phyloP scores from a whole-genome alignment of 2,797 vertebrate genomes.

The Gambusia yucatana region DNA sequence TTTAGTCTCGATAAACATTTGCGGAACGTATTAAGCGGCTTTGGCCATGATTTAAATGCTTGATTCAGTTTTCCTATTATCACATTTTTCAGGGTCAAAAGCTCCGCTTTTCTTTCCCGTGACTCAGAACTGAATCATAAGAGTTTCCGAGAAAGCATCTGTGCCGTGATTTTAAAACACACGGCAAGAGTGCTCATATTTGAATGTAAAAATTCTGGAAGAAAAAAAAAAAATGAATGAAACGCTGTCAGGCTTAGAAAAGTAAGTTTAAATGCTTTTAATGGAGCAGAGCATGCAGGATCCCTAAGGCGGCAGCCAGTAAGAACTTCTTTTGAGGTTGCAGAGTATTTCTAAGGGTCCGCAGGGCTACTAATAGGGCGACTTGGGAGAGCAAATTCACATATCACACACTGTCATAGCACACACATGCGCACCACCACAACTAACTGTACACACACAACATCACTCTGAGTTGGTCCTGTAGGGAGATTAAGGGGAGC shows the following conservation, averaged over 20 bases:
- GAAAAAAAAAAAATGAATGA: conserved; percentile 8
- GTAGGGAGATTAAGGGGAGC: conserved; percentile 39
- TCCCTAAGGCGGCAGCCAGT: conserved; percentile 42
- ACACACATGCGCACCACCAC: conserved; percentile 13
- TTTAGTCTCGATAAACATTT: conserved; percentile 1
- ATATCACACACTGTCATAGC: conserved; percentile 49
- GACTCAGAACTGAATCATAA: conserved; percentile 31
- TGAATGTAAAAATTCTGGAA: conserved; percentile 11
- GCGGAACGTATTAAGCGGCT: background rate
- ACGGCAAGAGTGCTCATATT: conserved; percentile 34
- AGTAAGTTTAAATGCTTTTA: conserved; percentile 66
- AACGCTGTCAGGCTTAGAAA: conserved; percentile 43
- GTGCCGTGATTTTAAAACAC: conserved; percentile 24
- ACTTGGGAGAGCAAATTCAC: conserved; percentile 48
- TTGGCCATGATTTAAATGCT: background rate
- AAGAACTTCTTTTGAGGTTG: conserved; percentile 53
- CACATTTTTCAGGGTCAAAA: background rate
- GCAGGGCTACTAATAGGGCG: conserved; percentile 57
- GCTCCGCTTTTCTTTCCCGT: conserved; percentile 1
- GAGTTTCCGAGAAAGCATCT: conserved; percentile 26
- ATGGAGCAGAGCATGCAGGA: conserved; percentile 55
- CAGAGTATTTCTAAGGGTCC: conserved; percentile 55
- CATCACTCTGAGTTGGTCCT: conserved; percentile 29
- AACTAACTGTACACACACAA: conserved; percentile 30
- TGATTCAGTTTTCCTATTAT: background rate